phyloP scores from a whole-genome alignment of 92 coral and sea anemone species.

The Epizoanthus stellaris region DNA sequence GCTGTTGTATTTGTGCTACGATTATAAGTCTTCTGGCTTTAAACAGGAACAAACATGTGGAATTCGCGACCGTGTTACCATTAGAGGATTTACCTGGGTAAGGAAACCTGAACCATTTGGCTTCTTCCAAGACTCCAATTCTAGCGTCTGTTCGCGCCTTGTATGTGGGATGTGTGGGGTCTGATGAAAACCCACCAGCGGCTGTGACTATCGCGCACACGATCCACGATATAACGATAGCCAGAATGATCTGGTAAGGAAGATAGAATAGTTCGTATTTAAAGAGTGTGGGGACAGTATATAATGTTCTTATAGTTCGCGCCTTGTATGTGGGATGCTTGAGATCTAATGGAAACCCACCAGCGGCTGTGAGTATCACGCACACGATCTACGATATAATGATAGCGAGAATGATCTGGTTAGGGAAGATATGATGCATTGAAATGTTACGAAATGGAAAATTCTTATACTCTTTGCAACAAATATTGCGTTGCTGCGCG shows the following conservation, averaged over 20 bases:
- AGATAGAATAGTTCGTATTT: not conserved
- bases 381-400: constrained; percentile 84
- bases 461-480: too few relatives aligned
- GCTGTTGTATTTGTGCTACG: too few relatives aligned
- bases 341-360: constrained; percentile 67
- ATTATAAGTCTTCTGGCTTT: too few relatives aligned
- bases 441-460: too few relatives aligned
- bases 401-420: constrained; percentile 83
- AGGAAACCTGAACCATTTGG: constrained; percentile 82
- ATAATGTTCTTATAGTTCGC: constrained; percentile 53
- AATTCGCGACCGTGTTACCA: too few relatives aligned
- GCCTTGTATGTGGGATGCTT: constrained; percentile 62
- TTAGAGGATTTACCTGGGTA: constrained; percentile 64
- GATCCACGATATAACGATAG: constrained; percentile 67
- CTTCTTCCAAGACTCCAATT: constrained; percentile 62
- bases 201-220: constrained; percentile 74
- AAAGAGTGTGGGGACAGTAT: not conserved
- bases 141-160: constrained; percentile 75
- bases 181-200: constrained; percentile 54
- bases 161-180: constrained; percentile 47
- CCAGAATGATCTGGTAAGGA: constrained; percentile 51
- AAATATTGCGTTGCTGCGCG: too few relatives aligned
- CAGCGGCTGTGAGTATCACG: constrained; percentile 82
- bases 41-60: too few relatives aligned
- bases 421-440: too few relatives aligned